Evolutionary conservation across 2,888 invertebrate species (phyloP).

Genomic region (Dioctria rufipes): DNA sequence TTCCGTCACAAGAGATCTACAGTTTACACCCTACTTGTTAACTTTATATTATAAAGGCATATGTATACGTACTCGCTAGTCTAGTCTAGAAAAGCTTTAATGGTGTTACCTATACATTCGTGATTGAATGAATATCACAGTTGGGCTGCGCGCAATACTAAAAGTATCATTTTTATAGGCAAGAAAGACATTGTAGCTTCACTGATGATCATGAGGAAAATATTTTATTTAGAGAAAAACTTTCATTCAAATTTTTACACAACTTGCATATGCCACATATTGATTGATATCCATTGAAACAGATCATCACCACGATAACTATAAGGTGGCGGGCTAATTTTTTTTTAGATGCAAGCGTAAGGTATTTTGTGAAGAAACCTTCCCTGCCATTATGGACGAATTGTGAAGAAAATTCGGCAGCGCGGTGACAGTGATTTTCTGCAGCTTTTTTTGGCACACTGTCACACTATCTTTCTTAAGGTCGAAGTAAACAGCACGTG

Average conservation of each 20-base stretch:
- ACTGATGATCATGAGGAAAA: slow-evolving; percentile 15
- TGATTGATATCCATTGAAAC: slow-evolving; percentile 11
- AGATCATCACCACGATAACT: too few relatives aligned
- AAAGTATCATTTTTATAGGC: slow-evolving; percentile 22
- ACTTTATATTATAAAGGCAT: background rate
- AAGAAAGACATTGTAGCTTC: slow-evolving; percentile 17
- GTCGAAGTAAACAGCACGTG: slow-evolving; percentile 20
- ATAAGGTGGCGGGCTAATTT: too few relatives aligned
- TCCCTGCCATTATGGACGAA: too few relatives aligned
- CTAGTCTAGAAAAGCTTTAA: too few relatives aligned
- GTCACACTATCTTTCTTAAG: background rate
- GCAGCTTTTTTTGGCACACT: background rate
- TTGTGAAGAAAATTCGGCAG: background rate
- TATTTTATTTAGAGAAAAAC: background rate
- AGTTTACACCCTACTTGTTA: slow-evolving; percentile 4
- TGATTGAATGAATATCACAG: slow-evolving; percentile 2
- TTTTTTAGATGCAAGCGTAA: too few relatives aligned
- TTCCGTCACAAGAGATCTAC: slow-evolving; percentile 17
- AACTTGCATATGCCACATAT: slow-evolving; percentile 8
- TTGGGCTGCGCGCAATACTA: background rate
- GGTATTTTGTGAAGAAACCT: background rate
- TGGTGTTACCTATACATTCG: background rate
- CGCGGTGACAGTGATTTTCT: background rate
- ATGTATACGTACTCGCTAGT: background rate
- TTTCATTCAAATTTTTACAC: background rate